Evolutionary conservation across 1,140 invertebrate genomes (phyloP), one percentile per base, ranked within the genome.

Genomic region (Aphaenogaster floridana): DNA sequence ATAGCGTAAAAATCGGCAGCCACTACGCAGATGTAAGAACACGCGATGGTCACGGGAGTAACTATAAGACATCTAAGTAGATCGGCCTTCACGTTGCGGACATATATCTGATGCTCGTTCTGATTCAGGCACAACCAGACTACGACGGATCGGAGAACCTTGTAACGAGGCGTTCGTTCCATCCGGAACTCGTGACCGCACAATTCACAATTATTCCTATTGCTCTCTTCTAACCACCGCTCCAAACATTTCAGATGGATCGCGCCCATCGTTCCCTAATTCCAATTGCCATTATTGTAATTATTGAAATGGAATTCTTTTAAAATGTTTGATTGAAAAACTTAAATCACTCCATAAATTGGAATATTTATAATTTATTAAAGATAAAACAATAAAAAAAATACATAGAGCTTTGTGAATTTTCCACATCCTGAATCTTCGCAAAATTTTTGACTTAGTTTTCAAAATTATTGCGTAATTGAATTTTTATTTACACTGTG

Each of bases 191-290:
- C 64, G 17, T 93, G 76, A 13, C 94, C 94, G 77, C 95, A 95
- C 8, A 96, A 90, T 88, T 96, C 95, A 50, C 95, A 96, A 45
- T 81, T 92, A 59, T 92, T 93, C 69, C 92, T 93, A 50, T 94
- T 94, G 52, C 95, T 93, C 74, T 95, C 95, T 68, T 93, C 94
- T 6, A 97, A 89, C 96, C 96, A 97, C 52, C 93, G 94, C 90
- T 97, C 96, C 45, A 97, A 90, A 87, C 96, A 97, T 17, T 92
- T 92, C 13, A 95, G 90, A 92, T 97, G 96, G 15, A 97, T 94
- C 21, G 95, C 92, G 4, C 96, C 96, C 90, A 97, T 96, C 36
- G 96, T 95, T 45, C 96, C 96, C 94, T 95, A 85, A 57, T 72
- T 2, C 4, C 34, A 88, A 84, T 84, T 69, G 2, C 54, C 42